A percentile compares a stretch with the other conserved stretches of the same genome.
Evolutionary conservation across 1,140 invertebrate species (phyloP).

Genomic region (Diploscapter pachys): DNA sequence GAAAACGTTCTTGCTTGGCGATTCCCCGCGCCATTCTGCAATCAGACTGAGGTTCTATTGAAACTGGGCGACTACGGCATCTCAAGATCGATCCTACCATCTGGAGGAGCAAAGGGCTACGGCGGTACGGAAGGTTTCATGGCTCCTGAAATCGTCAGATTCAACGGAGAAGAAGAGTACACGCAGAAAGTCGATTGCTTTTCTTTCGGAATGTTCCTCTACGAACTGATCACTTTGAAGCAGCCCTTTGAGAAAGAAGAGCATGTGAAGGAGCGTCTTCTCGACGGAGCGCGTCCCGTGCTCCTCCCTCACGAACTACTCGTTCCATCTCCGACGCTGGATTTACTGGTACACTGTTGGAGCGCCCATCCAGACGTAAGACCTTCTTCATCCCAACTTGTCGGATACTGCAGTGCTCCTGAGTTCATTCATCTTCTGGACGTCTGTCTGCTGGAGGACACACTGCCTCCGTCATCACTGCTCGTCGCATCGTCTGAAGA

Average conservation of each 20-base stretch:
- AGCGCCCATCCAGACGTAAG: constrained; percentile 78
- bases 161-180: constrained; percentile 97
- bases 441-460: constrained; percentile 63
- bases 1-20: constrained; percentile 89
- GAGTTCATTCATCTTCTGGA: constrained; percentile 86
- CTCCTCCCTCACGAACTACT: constrained; percentile 73
- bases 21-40: constrained; percentile 46
- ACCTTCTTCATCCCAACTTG: constrained; percentile 86
- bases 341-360: constrained; percentile 94
- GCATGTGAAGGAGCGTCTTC: constrained; percentile 87
- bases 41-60: constrained; percentile 67
- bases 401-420: constrained; percentile 81
- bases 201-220: constrained; percentile 98
- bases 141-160: constrained; percentile 95
- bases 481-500: constrained; percentile 18
- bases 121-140: constrained; percentile 80
- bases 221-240: constrained; percentile 85
- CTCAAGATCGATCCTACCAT: constrained; percentile 46
- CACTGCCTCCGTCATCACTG: constrained; percentile 10
- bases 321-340: constrained; percentile 84
- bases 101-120: constrained; percentile 80
- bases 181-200: constrained; percentile 98
- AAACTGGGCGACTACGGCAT: constrained; percentile 69
- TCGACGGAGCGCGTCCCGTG: constrained; percentile 85
- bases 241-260: constrained; percentile 92